Conservation (phyloP, 2,113 vertebrate species). For the Strigops habroptila region DNA sequence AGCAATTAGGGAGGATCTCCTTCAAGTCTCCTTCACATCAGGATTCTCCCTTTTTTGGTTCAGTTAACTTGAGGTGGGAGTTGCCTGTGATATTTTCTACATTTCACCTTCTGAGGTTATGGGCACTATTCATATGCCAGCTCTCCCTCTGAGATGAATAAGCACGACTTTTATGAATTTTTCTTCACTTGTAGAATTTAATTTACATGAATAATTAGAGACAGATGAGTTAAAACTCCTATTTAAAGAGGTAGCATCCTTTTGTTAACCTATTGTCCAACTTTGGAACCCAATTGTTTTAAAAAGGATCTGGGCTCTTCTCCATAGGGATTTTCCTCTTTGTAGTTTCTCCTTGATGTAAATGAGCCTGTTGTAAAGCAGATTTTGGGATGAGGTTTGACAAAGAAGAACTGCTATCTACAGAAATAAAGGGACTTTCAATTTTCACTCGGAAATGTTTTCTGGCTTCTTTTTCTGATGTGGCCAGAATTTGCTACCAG, state of each 20-base stretch:
- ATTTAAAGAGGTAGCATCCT: conserved; percentile 46
- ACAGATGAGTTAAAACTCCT: conserved; percentile 60
- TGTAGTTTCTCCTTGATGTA: conserved; percentile 53
- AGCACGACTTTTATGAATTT: conserved; percentile 82
- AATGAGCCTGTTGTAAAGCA: conserved; percentile 8
- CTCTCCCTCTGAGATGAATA: conserved; percentile 79
- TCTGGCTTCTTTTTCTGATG: conserved; percentile 26
- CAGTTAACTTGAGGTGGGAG: conserved; percentile 81
- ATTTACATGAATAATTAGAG: conserved; percentile 81
- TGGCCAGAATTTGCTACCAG: not conserved
- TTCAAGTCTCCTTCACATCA: conserved; percentile 81
- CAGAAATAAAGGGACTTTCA: not conserved
- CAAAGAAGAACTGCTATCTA: conserved; percentile 18
- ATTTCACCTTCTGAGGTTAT: conserved; percentile 81
- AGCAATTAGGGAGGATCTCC: conserved; percentile 77
- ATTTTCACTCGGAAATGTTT: conserved; percentile 26
- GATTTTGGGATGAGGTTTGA: conserved; percentile 8
- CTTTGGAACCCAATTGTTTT: not conserved
- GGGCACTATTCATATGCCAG: conserved; percentile 76
- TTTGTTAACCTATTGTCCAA: not conserved
- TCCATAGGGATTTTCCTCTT: conserved; percentile 17
- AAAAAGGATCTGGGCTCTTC: conserved; percentile 3
- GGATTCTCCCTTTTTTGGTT: conserved; percentile 80
- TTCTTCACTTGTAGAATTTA: conserved; percentile 80
- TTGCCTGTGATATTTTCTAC: conserved; percentile 80